Conservation (phyloP, 2,888 invertebrate species). For the Platerodrilus igneus region DNA sequence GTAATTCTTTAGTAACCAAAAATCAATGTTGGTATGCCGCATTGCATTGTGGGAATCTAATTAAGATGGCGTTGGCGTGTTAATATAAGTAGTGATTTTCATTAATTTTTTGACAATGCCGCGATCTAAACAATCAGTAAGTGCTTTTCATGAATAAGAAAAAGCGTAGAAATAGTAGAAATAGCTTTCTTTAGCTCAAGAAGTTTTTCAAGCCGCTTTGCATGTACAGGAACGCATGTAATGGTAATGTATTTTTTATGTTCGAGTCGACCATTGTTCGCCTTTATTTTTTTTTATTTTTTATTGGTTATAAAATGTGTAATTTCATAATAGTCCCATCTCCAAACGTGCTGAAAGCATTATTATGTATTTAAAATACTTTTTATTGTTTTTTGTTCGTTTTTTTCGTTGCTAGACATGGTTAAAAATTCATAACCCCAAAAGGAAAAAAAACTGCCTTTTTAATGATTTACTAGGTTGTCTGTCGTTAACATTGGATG, state of each 20-base stretch:
- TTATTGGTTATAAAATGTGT: conserved; percentile 15
- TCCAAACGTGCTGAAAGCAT: neutral
- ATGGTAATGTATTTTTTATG: conserved; percentile 46
- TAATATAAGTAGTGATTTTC: conserved; percentile 14
- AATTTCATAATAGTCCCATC: conserved; percentile 1
- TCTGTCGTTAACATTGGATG: conserved; percentile 5
- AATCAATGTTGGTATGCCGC: conserved; percentile 48
- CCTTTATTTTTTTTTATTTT: conserved; percentile 24
- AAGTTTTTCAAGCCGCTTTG: conserved; percentile 31
- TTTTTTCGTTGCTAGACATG: conserved; percentile 28
- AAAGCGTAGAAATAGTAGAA: conserved; percentile 18
- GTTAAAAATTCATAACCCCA: conserved; percentile 51
- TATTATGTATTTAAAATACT: neutral
- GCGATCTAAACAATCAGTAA: conserved; percentile 47
- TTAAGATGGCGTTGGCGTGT: conserved; percentile 43
- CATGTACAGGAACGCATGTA: conserved; percentile 38
- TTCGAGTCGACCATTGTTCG: no score
- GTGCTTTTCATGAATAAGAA: conserved; percentile 32
- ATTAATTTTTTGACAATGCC: conserved; percentile 38
- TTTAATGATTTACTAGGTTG: conserved; percentile 8
- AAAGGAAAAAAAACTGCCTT: conserved; percentile 43
- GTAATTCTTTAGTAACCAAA: conserved; percentile 47
- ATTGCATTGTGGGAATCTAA: conserved; percentile 41
- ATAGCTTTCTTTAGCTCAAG: conserved; percentile 19
- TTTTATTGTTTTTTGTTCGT: conserved; percentile 8